Conservation (phyloP, 1,140 invertebrate genomes). For the Rhyacophila brunnea region DNA sequence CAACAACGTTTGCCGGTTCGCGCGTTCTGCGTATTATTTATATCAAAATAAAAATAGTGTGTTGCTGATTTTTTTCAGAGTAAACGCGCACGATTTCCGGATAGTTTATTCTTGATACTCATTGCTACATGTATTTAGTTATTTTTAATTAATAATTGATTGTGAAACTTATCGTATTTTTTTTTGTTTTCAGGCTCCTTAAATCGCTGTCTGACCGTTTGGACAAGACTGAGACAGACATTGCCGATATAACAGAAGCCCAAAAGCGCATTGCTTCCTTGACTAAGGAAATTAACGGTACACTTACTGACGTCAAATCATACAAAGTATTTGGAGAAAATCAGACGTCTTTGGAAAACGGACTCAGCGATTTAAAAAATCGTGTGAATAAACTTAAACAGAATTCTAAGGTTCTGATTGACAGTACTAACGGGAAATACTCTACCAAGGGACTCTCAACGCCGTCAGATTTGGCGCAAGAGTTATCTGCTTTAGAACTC, state of each 20-base stretch:
- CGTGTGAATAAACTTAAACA: slow-evolving; percentile 57
- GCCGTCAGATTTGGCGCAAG: slow-evolving; percentile 73
- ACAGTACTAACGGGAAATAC: slow-evolving; percentile 67
- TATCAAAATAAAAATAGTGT: slow-evolving; percentile 28
- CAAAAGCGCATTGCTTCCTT: slow-evolving; percentile 65
- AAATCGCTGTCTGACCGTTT: slow-evolving; percentile 27
- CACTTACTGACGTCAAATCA: slow-evolving; percentile 61
- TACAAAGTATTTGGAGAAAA: slow-evolving; percentile 75
- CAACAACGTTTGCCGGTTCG: slow-evolving; percentile 12
- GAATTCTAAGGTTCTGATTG: slow-evolving; percentile 62
- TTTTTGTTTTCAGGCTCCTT: slow-evolving; percentile 46
- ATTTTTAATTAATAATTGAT: too few relatives aligned
- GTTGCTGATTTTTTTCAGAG: slow-evolving; percentile 7
- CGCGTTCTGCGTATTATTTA: slow-evolving; percentile 21
- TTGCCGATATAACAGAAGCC: slow-evolving; percentile 58
- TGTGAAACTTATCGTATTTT: slow-evolving; percentile 1
- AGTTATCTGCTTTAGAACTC: slow-evolving; percentile 74
- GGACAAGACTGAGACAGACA: slow-evolving; percentile 57
- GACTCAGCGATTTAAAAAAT: slow-evolving; percentile 49
- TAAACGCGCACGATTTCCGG: background rate
- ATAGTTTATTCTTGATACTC: background rate
- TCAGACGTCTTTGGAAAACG: slow-evolving; percentile 56
- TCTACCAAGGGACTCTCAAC: slow-evolving; percentile 65
- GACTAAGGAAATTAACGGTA: slow-evolving; percentile 61
- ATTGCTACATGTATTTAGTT: too few relatives aligned